Evolutionary conservation across 1,140 invertebrate genomes (phyloP), one percentile per base, ranked within the genome.

Genomic region (Atta texana): DNA sequence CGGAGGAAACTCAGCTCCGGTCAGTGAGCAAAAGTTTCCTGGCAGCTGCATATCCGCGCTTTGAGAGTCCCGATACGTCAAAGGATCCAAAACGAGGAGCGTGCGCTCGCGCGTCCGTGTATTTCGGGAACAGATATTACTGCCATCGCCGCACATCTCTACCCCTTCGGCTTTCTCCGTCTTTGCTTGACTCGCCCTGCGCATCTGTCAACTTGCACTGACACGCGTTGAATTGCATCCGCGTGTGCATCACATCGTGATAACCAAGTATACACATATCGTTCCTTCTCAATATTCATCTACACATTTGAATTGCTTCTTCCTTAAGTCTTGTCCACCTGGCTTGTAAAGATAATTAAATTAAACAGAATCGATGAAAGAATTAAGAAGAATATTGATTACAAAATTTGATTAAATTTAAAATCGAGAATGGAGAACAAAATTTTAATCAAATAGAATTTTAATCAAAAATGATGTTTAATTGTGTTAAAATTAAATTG

Each of bases 51-150:
- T 82, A 88, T 88, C 75, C 69, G 64, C 57, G 82, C 87, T 91
- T 82, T 87, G 87, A 81, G 87, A 87, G 76, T 91, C 76, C 64
- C 88, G 81, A 91, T 91, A 91, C 88, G 81, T 91, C 90, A 91
- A 91, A 91, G 88, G 90, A 71, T 75, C 77, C 51, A 69, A 91
- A 91, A 89, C 55, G 80, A 88, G 90, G 53, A 66, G 80, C 55
- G 77, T 21, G 57, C 39, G 66, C 75, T n/a, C 55, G 53, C 55
- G 53, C 53, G 80, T 24, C 61, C 28, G 55, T 66, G 64, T 90
- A 87, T 90, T 92, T 87, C 91, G 72, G 89, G 89, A 90, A 87
- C 86, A 87, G 72, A 72, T 84, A 84, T 84, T 84, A 61, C 80
- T 49, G 31, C 76, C 61, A 18, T 66, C 68, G 21, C 78, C n/a